A percentile compares a stretch with the other conserved stretches of the same genome.
These are phyloP conservation scores for Agrochola macilenta DNA, from an alignment of 2,888 invertebrate genomes.

Conservation along the genomic window DNA sequence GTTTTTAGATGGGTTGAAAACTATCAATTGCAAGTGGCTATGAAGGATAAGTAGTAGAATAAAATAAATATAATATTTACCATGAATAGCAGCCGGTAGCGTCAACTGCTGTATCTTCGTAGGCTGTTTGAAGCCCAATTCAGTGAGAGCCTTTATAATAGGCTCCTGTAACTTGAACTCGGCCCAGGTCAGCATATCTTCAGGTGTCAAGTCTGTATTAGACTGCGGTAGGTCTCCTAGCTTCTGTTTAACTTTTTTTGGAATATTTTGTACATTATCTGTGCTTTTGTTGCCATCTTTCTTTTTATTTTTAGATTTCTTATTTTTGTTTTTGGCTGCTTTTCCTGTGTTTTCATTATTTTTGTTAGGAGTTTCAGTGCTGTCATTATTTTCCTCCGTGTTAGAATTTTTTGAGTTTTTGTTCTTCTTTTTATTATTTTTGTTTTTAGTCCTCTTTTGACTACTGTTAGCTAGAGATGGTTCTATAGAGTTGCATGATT, in stretches of 20 bases:
- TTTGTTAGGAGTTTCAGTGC: conserved; percentile 3
- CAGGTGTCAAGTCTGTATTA: conserved; percentile 76
- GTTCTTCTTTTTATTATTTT: conserved; percentile 53
- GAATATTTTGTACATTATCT: conserved; percentile 16
- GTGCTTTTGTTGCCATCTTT: conserved; percentile 7
- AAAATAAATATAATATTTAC: conserved; percentile 78
- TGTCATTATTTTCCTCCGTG: conserved; percentile 32
- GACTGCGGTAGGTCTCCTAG: conserved; percentile 76
- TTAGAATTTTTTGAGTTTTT: conserved; percentile 34
- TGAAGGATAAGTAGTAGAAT: too few species aligned
- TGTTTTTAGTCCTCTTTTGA: conserved; percentile 51
- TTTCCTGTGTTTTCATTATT: conserved; percentile 28
- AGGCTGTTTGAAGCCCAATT: conserved; percentile 94
- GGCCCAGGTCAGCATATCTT: conserved; percentile 92
- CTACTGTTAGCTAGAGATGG: conserved; percentile 75
- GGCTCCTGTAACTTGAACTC: conserved; percentile 92
- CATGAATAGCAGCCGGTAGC: conserved; percentile 96
- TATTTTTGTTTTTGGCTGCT: conserved; percentile 39
- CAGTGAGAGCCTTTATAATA: conserved; percentile 93
- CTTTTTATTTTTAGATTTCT: conserved; percentile 43
- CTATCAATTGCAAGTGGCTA: too few species aligned
- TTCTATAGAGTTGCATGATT: conserved; percentile 73
- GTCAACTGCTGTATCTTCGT: conserved; percentile 96
- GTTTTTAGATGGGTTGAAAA: too few species aligned
- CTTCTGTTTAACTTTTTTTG: conserved; percentile 74